Evolutionary conservation across 2,113 vertebrate genomes (phyloP).

Genomic region (Seriola dumerili): DNA sequence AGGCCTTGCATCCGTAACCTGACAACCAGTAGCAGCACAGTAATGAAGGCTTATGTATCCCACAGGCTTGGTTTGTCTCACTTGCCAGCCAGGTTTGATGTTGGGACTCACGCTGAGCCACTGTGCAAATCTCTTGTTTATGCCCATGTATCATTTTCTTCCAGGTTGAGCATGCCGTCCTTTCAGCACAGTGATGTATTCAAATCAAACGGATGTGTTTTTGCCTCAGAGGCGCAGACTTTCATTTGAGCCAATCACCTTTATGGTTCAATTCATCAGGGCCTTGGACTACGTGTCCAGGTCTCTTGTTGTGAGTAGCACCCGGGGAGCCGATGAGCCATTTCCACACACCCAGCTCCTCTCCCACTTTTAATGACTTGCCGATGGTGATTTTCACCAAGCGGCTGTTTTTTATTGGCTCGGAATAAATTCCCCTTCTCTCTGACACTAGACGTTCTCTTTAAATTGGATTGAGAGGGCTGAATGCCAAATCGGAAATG

Average conservation of each 20-base stretch:
- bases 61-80: conserved; percentile 74
- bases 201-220: conserved; percentile 73
- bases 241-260: conserved; percentile 81
- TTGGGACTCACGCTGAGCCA: conserved; percentile 67
- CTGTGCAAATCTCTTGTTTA: conserved; percentile 66
- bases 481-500: conserved; percentile 73
- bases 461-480: conserved; percentile 71
- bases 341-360: conserved; percentile 70
- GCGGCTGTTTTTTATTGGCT: conserved; percentile 73
- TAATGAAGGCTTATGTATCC: conserved; percentile 79
- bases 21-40: conserved; percentile 73
- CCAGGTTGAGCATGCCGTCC: conserved; percentile 55
- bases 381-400: conserved; percentile 74
- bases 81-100: conserved; percentile 72
- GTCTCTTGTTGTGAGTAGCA: conserved; percentile 75
- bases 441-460: conserved; percentile 70
- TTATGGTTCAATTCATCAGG: conserved; percentile 81
- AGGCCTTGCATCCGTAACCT: conserved; percentile 78
- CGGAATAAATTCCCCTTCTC: conserved; percentile 72
- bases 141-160: conserved; percentile 58
- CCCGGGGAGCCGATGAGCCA: conserved; percentile 68
- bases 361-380: conserved; percentile 81
- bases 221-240: conserved; percentile 72
- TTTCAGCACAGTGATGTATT: conserved; percentile 59
- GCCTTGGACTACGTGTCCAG: conserved; percentile 62